These are phyloP conservation scores for Elmis aenea DNA, from an alignment of 2,888 invertebrate genomes.

Conservation along the genomic window DNA sequence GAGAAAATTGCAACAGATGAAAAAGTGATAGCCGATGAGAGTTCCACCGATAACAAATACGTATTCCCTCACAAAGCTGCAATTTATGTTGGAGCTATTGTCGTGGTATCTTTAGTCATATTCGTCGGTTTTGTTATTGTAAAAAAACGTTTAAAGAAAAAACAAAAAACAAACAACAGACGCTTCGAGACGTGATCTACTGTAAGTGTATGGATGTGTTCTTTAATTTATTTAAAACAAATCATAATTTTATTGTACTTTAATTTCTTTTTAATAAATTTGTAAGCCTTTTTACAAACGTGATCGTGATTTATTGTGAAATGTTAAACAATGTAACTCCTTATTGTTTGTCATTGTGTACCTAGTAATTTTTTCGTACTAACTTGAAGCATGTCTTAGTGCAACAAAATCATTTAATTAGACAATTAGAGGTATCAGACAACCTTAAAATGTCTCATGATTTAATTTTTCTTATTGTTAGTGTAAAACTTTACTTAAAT, in stretches of 20 bases:
- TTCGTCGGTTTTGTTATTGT: constrained; percentile 9
- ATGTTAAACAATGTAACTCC: too few relatives aligned
- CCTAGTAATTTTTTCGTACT: too few relatives aligned
- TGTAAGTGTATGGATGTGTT: not conserved
- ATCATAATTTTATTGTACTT: constrained; percentile 1
- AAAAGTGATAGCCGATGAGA: not conserved
- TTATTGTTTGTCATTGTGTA: too few relatives aligned
- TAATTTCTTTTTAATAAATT: too few relatives aligned
- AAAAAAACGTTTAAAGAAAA: constrained; percentile 14
- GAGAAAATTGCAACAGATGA: not conserved
- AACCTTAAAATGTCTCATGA: too few relatives aligned
- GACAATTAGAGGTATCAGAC: too few relatives aligned
- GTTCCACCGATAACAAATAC: not conserved
- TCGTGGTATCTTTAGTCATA: constrained; percentile 9
- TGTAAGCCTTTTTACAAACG: too few relatives aligned
- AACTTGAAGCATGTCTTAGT: too few relatives aligned
- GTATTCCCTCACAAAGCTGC: not conserved
- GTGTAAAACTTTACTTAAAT: too few relatives aligned
- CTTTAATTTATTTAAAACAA: constrained; percentile 4
- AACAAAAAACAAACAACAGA: constrained; percentile 21
- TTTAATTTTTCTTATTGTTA: too few relatives aligned
- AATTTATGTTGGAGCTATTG: not conserved
- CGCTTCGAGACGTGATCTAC: constrained; percentile 21
- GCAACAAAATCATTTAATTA: too few relatives aligned
- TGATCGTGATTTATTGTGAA: too few relatives aligned